These are phyloP conservation scores for Ondatra zibethicus DNA, from an alignment of 2,113 vertebrate genomes.

Conservation along the genomic window DNA sequence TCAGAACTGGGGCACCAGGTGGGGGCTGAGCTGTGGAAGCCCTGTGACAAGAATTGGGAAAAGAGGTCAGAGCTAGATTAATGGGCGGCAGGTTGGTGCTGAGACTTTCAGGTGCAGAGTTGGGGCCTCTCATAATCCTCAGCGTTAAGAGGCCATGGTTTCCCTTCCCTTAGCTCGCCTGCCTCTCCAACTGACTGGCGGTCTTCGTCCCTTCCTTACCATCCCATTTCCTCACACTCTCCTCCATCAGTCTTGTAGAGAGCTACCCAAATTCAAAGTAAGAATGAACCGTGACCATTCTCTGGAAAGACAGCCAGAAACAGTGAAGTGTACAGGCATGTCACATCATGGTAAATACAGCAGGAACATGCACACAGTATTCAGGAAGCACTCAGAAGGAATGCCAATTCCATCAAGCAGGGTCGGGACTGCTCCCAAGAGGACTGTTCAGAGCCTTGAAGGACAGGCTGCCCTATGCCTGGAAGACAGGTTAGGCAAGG, in stretches of 20 bases:
- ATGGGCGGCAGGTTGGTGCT: constrained; percentile 6
- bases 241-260: not conserved
- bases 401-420: not conserved
- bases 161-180: not conserved
- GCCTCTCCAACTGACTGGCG: not conserved
- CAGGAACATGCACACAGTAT: not conserved
- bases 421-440: not conserved
- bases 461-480: not conserved
- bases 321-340: not conserved
- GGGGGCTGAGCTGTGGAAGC: constrained; percentile 53
- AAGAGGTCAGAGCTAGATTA: constrained; percentile 50
- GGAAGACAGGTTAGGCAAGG: not conserved
- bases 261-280: not conserved
- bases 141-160: not conserved
- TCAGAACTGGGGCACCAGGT: constrained; percentile 78
- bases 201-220: not conserved
- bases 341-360: not conserved
- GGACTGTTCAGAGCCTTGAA: not conserved
- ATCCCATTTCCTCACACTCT: not conserved
- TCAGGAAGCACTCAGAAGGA: not conserved
- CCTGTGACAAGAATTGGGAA: constrained; percentile 65
- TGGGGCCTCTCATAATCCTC: not conserved
- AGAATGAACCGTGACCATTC: not conserved
- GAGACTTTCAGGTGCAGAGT: not conserved
- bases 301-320: not conserved